These are phyloP conservation scores for Peromyscus californicus DNA, from an alignment of 2,113 vertebrate species.

Conservation along the genomic window DNA sequence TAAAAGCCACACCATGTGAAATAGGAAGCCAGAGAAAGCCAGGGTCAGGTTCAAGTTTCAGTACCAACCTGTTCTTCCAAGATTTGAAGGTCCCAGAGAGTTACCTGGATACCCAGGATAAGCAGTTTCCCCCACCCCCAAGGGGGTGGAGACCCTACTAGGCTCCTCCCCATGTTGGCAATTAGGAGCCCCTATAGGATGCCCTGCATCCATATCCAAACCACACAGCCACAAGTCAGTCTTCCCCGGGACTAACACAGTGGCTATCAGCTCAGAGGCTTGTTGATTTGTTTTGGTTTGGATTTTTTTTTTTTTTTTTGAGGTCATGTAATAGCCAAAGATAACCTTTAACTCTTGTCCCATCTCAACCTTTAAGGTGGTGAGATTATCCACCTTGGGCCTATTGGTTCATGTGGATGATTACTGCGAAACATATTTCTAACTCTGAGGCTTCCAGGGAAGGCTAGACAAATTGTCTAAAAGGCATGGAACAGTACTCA, in stretches of 20 bases:
- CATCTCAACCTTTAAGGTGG: neutral
- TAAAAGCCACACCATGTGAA: neutral
- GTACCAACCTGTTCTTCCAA: neutral
- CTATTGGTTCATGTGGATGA: neutral
- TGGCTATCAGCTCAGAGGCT: neutral
- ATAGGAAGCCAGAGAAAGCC: neutral
- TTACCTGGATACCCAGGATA: neutral
- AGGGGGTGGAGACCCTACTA: neutral
- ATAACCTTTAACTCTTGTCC: neutral
- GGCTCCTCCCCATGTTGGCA: neutral
- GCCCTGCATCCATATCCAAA: neutral
- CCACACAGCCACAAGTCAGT: too few species aligned
- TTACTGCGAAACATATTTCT: neutral
- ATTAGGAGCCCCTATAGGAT: neutral
- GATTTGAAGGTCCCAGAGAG: neutral
- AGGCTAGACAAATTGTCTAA: neutral
- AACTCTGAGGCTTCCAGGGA: neutral
- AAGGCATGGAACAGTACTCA: neutral
- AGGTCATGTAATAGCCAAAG: neutral
- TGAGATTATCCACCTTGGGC: neutral
- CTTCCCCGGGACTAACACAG: neutral
- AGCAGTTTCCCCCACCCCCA: neutral
- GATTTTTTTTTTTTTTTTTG: neutral
- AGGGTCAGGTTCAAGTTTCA: neutral
- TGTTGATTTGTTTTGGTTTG: neutral